These are phyloP conservation scores for Psettodes erumei DNA, from an alignment of 2,113 vertebrate genomes.

Conservation along the genomic window DNA sequence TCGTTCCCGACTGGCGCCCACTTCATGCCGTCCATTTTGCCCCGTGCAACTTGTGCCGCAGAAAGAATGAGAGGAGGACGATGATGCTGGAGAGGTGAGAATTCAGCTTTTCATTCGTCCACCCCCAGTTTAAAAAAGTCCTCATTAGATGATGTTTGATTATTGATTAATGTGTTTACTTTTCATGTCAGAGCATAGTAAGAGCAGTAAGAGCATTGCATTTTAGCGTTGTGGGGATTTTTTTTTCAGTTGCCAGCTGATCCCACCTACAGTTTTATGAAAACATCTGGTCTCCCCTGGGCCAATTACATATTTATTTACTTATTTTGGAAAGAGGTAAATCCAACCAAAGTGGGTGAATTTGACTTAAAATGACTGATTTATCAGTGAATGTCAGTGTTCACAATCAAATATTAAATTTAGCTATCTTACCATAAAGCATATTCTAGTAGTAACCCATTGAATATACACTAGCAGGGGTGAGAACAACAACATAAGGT, in stretches of 20 bases:
- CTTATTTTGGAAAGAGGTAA: too few relatives aligned
- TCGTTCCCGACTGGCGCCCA: constrained; percentile 89
- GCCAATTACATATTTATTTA: too few relatives aligned
- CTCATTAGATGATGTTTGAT: too few relatives aligned
- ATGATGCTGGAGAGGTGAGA: constrained; percentile 89
- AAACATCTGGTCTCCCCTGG: too few relatives aligned
- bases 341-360: too few relatives aligned
- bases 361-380: too few relatives aligned
- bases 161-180: too few relatives aligned
- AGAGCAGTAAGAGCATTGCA: too few relatives aligned
- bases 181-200: too few relatives aligned
- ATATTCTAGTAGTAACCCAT: background rate
- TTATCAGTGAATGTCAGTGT: background rate
- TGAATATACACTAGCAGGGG: background rate
- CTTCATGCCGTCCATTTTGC: constrained; percentile 85
- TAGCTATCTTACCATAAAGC: background rate
- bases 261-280: too few relatives aligned
- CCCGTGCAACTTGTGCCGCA: constrained; percentile 86
- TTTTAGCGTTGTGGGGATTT: too few relatives aligned
- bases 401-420: background rate
- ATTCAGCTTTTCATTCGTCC: background rate
- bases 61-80: constrained; percentile 83
- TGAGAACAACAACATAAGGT: background rate
- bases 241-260: too few relatives aligned
- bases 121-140: background rate